phyloP scores from a whole-genome alignment of 2,797 vertebrate species.

The Mastacembelus armatus region DNA sequence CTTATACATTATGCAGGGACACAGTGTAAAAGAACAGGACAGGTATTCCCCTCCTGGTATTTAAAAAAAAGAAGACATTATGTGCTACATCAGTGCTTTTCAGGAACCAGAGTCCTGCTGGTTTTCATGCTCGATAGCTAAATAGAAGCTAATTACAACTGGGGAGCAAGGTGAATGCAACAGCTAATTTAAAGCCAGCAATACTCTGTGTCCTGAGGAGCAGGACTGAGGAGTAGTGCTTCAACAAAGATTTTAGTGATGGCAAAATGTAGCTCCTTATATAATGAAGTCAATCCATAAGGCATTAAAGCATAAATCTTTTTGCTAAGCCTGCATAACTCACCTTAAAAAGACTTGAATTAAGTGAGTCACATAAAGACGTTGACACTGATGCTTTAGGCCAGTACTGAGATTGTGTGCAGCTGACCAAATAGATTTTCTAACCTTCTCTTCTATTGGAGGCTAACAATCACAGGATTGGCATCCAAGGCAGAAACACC shows the following conservation, averaged over 20 bases:
- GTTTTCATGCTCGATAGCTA: constrained; percentile 34
- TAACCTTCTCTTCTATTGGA: constrained; percentile 29
- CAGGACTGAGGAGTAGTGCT: neutral
- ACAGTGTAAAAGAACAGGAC: constrained; percentile 39
- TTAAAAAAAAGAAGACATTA: constrained; percentile 40
- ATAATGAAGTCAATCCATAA: constrained; percentile 41
- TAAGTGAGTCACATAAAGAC: constrained; percentile 40
- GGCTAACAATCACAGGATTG: constrained; percentile 58
- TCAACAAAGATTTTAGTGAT: constrained; percentile 35
- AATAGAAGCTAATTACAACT: constrained; percentile 57
- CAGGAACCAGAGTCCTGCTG: constrained; percentile 26
- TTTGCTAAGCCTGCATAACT: constrained; percentile 54
- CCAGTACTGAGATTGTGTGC: constrained; percentile 36
- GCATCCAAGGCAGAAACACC: constrained; percentile 38
- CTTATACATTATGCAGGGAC: constrained; percentile 58
- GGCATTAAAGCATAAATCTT: constrained; percentile 48
- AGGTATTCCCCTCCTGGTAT: constrained; percentile 59
- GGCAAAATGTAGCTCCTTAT: constrained; percentile 40
- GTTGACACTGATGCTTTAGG: constrained; percentile 44
- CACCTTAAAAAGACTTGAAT: constrained; percentile 58
- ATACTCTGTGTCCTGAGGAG: constrained; percentile 12
- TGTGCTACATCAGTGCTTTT: constrained; percentile 42
- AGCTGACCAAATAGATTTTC: constrained; percentile 53
- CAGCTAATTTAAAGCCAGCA: constrained; percentile 31
- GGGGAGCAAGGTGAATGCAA: constrained; percentile 37